Evolutionary conservation across 1,140 invertebrate species (phyloP).

Genomic region (Cyclina sinensis): DNA sequence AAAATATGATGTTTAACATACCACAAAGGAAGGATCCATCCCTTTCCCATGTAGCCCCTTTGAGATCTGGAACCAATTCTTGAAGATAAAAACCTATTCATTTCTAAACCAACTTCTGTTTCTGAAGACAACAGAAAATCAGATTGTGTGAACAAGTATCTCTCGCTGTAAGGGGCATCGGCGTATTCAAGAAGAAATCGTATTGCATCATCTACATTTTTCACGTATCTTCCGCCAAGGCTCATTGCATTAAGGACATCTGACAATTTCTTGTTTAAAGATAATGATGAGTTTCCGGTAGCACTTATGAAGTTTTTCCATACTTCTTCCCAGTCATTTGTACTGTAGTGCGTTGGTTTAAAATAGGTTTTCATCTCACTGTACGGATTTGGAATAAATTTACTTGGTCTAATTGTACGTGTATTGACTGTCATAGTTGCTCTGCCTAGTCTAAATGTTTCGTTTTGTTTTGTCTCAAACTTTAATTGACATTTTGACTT

Average conservation of each 20-base stretch:
- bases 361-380: neutral
- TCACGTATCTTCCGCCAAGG: conserved; percentile 16
- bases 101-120: neutral
- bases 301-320: conserved; percentile 27
- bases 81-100: conserved; percentile 1
- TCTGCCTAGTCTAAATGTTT: too few species aligned
- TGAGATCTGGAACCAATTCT: conserved; percentile 30
- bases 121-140: neutral
- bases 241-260: conserved; percentile 27
- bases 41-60: conserved; percentile 12
- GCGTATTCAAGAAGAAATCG: conserved; percentile 22
- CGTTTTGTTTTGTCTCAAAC: conserved; percentile 11
- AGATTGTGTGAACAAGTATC: neutral
- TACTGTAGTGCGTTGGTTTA: neutral
- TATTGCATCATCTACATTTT: neutral
- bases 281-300: neutral
- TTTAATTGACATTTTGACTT: neutral
- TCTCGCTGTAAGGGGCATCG: conserved; percentile 21
- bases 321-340: neutral
- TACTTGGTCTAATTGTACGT: neutral
- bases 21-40: conserved; percentile 45
- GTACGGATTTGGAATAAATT: neutral
- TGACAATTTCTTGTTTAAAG: conserved; percentile 5
- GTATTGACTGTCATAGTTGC: neutral
- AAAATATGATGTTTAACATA: too few species aligned